Base-by-base conservation (phyloP, 2,113 vertebrate species). In the Strix aluco region DNA sequence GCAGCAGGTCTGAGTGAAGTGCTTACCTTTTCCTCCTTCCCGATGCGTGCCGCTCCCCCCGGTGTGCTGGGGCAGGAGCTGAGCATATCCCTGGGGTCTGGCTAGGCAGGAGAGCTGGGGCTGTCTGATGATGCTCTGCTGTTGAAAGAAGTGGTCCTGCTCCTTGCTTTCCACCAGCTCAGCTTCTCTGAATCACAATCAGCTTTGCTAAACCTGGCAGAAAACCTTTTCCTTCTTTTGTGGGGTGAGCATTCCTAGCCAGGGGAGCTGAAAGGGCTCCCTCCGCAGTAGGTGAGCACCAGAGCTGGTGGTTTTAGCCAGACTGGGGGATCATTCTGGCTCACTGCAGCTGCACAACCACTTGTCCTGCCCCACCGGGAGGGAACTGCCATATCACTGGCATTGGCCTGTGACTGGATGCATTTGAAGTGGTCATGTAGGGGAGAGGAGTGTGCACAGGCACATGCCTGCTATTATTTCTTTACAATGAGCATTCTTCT, bases 1-100 rank as follows among this genome's bases (percentile, higher is more conserved):
- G 89, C 95, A 96, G 61, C 86, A 55, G n/a, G 38, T 55, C 69
- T 21, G 51, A 59, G 58, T 10, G 20, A 79, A 57, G 52, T 12
- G 10, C 81, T 62, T 46, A 78, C 70, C 83, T 94, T 67, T 61
- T 91, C 89, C 59, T 97, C 47, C 81, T 95, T 88, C 80, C 88
- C 5, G 3, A 36, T 65, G 66, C 1, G 1, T 84, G 83, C 42
- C 4, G 3, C 67, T 91, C 42, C 87, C 63, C 88, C 25, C 0
- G 0, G 11, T 47, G 88, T 44, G 32, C 83, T 15, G n/a, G 42
- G 75, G 47, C 16, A 3, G 85, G 72, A 69, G 38, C 78, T 74
- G 79, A 61, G 25, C 34, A 12, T 38, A 22, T 57, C 72, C 63
- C 2, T 21, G 46, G 46, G 34, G 3, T 27, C 78, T 34, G 36